phyloP scores from a whole-genome alignment of 2,888 invertebrate genomes.

The Heliconius charithonia region DNA sequence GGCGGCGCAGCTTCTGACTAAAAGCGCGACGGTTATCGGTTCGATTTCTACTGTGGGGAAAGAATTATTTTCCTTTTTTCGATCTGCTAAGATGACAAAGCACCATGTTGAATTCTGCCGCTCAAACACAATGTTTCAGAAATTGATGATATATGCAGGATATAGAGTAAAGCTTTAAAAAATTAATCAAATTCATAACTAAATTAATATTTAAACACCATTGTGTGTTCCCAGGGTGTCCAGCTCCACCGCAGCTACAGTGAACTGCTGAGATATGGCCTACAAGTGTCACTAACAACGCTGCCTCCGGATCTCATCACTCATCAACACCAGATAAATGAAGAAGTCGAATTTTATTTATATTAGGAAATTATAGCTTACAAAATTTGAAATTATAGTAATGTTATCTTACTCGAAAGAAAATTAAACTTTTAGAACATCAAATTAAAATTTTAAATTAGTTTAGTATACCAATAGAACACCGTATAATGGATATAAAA shows the following conservation, averaged over 20 bases:
- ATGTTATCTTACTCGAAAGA: slow-evolving; percentile 1
- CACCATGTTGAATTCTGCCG: no score
- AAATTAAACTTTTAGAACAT: not conserved
- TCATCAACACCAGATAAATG: slow-evolving; percentile 35
- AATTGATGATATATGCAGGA: no score
- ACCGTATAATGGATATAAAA: not conserved
- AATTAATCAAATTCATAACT: not conserved
- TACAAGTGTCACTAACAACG: slow-evolving; percentile 43
- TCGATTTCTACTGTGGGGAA: no score
- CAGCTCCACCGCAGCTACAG: slow-evolving; percentile 69
- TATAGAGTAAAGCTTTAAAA: no score
- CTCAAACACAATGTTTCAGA: no score
- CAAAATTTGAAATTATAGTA: slow-evolving; percentile 19
- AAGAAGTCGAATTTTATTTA: not conserved
- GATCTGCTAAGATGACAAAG: no score
- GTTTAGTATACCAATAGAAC: not conserved
- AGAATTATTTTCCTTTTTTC: no score
- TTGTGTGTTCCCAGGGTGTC: slow-evolving; percentile 79
- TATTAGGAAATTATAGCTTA: slow-evolving; percentile 17
- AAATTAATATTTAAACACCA: not conserved
- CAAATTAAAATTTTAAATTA: slow-evolving; percentile 3
- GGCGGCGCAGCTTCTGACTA: no score
- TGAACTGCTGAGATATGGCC: slow-evolving; percentile 53
- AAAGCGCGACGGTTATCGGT: no score
- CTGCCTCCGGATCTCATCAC: slow-evolving; percentile 55